A percentile compares a stretch with the other conserved stretches of the same genome.
phyloP scores from a whole-genome alignment of 2,797 vertebrate species.

The Chelmon rostratus region DNA sequence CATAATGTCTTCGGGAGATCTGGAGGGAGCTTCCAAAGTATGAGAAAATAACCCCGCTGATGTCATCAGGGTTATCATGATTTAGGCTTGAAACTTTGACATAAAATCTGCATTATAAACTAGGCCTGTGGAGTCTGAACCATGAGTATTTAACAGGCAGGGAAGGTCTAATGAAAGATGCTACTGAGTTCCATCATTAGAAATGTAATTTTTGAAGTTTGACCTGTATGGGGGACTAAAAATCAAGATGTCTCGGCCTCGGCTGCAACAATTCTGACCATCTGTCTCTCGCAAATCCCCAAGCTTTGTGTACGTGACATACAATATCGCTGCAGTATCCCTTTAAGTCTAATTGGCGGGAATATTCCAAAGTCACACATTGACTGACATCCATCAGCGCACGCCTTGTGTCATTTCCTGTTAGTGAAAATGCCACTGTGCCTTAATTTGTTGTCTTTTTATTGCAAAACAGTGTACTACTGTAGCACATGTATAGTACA shows the following conservation, averaged over 20 bases:
- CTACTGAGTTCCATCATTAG: background rate
- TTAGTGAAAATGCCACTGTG: too few species aligned
- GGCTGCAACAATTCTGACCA: background rate
- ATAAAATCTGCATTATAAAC: constrained; percentile 1
- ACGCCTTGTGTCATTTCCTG: too few species aligned
- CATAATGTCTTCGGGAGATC: background rate
- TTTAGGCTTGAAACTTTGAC: background rate
- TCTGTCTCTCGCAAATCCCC: background rate
- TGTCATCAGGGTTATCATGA: background rate
- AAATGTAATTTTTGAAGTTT: background rate
- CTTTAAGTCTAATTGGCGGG: too few species aligned
- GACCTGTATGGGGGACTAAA: background rate
- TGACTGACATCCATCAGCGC: too few species aligned
- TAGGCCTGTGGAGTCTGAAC: background rate
- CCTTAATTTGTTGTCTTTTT: background rate
- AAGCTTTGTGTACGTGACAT: background rate
- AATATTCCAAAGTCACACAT: too few species aligned
- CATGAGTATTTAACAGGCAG: background rate
- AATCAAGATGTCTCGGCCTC: too few species aligned
- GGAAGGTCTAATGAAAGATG: too few species aligned
- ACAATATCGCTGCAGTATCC: too few species aligned
- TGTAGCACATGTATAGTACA: background rate
- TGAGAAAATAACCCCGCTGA: background rate
- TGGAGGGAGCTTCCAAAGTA: background rate
- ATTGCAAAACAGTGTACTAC: too few species aligned